These are phyloP conservation scores for Tigriopus japonicus DNA, from an alignment of 1,140 invertebrate species.

Conservation along the genomic window DNA sequence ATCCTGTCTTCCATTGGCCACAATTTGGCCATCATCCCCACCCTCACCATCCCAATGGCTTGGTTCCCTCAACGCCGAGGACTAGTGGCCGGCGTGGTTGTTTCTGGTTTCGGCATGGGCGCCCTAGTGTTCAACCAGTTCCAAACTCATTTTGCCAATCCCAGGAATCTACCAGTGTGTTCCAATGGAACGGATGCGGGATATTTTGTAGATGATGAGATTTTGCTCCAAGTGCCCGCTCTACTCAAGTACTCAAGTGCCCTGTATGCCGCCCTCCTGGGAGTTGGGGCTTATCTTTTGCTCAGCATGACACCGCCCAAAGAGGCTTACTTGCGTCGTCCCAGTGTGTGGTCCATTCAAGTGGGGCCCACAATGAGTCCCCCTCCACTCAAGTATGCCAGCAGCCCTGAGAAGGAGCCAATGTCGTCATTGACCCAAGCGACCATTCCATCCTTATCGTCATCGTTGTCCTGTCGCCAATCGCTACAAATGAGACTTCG, in stretches of 20 bases:
- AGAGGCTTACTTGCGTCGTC: not conserved
- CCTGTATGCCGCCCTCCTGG: not conserved
- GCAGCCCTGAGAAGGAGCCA: no score
- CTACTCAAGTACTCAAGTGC: not conserved
- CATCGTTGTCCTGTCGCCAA: not conserved
- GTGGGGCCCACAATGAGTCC: not conserved
- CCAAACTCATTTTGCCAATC: constrained; percentile 26
- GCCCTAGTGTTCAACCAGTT: constrained; percentile 26
- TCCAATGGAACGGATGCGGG: not conserved
- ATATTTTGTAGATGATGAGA: not conserved
- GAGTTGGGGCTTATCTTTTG: not conserved
- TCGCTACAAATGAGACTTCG: not conserved
- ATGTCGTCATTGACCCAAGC: no score
- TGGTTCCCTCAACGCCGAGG: constrained; percentile 28
- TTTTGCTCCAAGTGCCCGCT: not conserved
- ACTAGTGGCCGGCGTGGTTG: constrained; percentile 24
- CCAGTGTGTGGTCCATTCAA: not conserved
- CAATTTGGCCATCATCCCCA: constrained; percentile 10
- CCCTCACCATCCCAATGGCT: constrained; percentile 8
- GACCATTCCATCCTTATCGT: not conserved
- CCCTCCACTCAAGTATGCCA: no score
- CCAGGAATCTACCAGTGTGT: constrained; percentile 20
- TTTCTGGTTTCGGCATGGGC: constrained; percentile 26
- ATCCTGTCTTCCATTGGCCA: constrained; percentile 4
- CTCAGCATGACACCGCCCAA: not conserved